A percentile compares a stretch with the other conserved stretches of the same genome.
Conservation (phyloP, 2,888 invertebrate species). For the Melolontha melolontha region DNA sequence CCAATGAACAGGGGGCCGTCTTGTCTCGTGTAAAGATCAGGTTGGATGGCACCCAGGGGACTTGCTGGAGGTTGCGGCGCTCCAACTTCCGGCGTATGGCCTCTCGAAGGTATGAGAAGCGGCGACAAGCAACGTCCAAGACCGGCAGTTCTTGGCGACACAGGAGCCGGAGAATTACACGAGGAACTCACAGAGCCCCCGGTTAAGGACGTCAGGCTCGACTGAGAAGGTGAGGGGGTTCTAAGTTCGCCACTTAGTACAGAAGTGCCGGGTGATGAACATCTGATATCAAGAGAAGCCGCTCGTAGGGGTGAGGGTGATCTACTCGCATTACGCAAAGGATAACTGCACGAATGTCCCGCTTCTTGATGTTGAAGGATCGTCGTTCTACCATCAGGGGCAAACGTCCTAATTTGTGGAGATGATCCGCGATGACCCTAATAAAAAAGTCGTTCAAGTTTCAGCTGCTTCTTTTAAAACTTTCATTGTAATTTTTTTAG, state of each 20-base stretch:
- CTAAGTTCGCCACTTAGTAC: slow-evolving; percentile 63
- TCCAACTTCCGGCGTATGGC: slow-evolving; percentile 60
- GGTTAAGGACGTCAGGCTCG: slow-evolving; percentile 76
- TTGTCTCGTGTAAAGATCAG: slow-evolving; percentile 85
- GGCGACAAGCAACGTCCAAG: slow-evolving; percentile 79
- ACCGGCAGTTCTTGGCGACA: slow-evolving; percentile 57
- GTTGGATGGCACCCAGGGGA: slow-evolving; percentile 85
- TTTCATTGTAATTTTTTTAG: too few relatives aligned
- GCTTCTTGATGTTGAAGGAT: slow-evolving; percentile 60
- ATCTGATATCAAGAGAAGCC: slow-evolving; percentile 81
- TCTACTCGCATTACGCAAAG: slow-evolving; percentile 69
- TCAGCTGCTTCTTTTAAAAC: too few relatives aligned
- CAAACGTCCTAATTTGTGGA: slow-evolving; percentile 86
- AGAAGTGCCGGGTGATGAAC: slow-evolving; percentile 68
- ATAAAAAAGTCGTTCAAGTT: slow-evolving; percentile 9
- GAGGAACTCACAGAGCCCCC: slow-evolving; percentile 63
- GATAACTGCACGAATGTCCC: slow-evolving; percentile 61
- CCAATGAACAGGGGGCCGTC: slow-evolving; percentile 83
- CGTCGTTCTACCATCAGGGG: slow-evolving; percentile 81
- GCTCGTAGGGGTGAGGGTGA: slow-evolving; percentile 85
- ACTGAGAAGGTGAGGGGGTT: slow-evolving; percentile 78
- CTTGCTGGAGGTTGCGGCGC: slow-evolving; percentile 69
- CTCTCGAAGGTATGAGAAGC: slow-evolving; percentile 78
- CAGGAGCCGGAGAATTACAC: slow-evolving; percentile 61
- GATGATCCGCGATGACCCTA: slow-evolving; percentile 85